phyloP scores from a whole-genome alignment of 2,888 invertebrate genomes.

The Sesamia inferens region DNA sequence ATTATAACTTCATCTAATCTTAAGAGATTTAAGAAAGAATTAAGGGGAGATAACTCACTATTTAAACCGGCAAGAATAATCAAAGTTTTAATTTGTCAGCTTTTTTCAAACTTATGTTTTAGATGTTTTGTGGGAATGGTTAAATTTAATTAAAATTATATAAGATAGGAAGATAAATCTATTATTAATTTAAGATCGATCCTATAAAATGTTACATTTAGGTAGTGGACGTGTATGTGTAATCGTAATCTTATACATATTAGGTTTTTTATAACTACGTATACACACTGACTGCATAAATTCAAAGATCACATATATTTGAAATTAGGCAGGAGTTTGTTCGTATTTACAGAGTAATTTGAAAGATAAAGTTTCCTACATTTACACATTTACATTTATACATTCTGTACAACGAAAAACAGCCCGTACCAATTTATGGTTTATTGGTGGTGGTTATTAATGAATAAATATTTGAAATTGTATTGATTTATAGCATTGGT shows the following conservation, averaged over 20 bases:
- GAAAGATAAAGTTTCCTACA: background rate
- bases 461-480: background rate
- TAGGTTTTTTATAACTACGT: background rate
- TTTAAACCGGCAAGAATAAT: constrained; percentile 70
- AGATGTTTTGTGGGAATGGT: constrained; percentile 28
- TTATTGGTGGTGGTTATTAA: too few species aligned
- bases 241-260: background rate
- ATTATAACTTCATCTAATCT: constrained; percentile 72
- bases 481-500: background rate
- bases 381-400: too few species aligned
- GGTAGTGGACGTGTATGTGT: background rate
- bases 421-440: too few species aligned
- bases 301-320: background rate
- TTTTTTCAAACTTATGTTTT: constrained; percentile 66
- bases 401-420: too few species aligned
- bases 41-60: constrained; percentile 72
- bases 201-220: background rate
- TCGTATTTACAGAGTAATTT: background rate
- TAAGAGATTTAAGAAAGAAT: constrained; percentile 65
- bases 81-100: constrained; percentile 69
- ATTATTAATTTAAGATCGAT: background rate
- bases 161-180: background rate
- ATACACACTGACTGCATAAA: background rate
- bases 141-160: constrained; percentile 15
- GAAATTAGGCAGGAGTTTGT: background rate